phyloP scores from a whole-genome alignment of 2,797 vertebrate genomes.

The Anabacerthia variegaticeps region DNA sequence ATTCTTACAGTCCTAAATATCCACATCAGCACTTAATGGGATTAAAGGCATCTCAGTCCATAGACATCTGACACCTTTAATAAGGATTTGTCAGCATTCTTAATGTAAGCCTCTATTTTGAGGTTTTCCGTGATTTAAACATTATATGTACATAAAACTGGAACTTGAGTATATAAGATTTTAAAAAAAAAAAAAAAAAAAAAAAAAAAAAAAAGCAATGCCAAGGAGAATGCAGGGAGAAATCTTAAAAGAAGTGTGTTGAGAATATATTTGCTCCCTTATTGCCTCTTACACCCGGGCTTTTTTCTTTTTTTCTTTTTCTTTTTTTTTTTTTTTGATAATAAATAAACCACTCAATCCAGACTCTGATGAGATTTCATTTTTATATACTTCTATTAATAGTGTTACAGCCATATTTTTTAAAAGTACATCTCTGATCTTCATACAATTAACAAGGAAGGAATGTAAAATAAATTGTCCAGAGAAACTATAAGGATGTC shows the following conservation, averaged over 20 bases:
- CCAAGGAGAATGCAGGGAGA: background rate
- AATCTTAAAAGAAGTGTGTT: background rate
- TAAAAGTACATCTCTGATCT: background rate
- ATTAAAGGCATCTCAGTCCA: constrained; percentile 43
- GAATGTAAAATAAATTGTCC: background rate
- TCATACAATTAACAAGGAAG: background rate
- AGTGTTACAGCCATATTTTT: background rate
- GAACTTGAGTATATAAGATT: background rate
- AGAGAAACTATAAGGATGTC: background rate
- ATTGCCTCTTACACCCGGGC: background rate
- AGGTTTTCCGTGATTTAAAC: background rate
- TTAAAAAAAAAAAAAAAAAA: background rate
- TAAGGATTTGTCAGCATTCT: constrained; percentile 31
- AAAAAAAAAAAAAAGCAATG: background rate
- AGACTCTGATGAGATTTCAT: background rate
- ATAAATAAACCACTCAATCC: background rate
- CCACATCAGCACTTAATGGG: constrained; percentile 9
- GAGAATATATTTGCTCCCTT: background rate
- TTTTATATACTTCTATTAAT: background rate
- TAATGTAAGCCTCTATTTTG: background rate
- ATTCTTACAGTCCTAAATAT: constrained; percentile 42
- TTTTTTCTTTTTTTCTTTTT: no score
- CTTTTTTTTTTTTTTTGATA: background rate
- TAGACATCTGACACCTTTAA: background rate
- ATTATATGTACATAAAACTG: background rate